phyloP scores from a whole-genome alignment of 2,113 vertebrate species.

The Carassius gibelio region DNA sequence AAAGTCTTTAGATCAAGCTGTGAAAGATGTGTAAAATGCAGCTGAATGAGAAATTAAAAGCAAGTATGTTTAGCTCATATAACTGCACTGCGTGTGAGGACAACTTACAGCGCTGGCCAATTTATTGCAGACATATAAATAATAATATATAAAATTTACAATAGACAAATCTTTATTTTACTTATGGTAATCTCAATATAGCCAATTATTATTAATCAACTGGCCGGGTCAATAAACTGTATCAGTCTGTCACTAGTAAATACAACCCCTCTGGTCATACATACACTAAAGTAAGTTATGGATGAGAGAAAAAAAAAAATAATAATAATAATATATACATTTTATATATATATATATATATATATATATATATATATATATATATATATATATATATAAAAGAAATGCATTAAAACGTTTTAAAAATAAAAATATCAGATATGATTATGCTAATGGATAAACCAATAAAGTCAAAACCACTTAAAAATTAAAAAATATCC shows the following conservation, averaged over 20 bases:
- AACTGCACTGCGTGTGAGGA: not conserved
- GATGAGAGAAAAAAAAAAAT: not conserved
- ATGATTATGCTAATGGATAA: not conserved
- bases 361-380: too few species aligned
- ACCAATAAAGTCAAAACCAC: conserved; percentile 19
- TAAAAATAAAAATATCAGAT: conserved; percentile 45
- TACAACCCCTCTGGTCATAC: not conserved
- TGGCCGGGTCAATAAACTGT: not conserved
- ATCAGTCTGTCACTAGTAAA: not conserved
- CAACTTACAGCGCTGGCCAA: not conserved
- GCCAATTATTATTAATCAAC: not conserved
- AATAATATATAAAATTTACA: not conserved
- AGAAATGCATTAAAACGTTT: conserved; percentile 40
- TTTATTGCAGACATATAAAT: not conserved
- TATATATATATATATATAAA: not conserved
- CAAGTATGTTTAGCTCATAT: not conserved
- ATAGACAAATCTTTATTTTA: not conserved
- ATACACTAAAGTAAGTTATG: not conserved
- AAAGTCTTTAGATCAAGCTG: not conserved
- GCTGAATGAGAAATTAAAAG: not conserved
- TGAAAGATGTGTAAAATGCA: not conserved
- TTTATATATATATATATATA: too few species aligned
- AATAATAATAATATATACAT: too few species aligned
- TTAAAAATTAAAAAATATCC: not conserved
- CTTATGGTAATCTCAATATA: not conserved